Conservation (phyloP, 2,113 vertebrate species). For the Sinocyclocheilus anshuiensis region DNA sequence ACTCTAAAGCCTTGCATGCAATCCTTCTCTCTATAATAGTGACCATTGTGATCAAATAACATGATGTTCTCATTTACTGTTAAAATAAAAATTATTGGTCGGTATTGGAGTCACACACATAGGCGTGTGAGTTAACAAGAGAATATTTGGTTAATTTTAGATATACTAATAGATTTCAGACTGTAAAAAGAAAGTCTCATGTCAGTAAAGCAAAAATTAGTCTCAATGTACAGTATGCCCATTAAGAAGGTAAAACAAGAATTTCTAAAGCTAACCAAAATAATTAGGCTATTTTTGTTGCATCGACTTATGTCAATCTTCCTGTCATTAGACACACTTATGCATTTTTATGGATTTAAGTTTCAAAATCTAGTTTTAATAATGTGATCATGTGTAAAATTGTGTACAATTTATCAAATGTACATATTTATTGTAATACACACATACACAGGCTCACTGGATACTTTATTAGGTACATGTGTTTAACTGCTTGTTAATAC, state of each 20-base stretch:
- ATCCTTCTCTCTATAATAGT: slow-evolving; percentile 8
- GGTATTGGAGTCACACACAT: background rate
- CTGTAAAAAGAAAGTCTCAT: background rate
- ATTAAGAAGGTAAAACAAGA: background rate
- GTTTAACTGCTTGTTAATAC: no score
- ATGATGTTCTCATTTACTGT: background rate
- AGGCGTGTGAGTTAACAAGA: background rate
- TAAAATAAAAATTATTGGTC: background rate
- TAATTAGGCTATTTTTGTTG: background rate
- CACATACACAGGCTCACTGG: no score
- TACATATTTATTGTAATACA: no score
- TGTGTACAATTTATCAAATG: no score
- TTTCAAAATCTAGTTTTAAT: no score
- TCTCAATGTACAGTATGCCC: background rate
- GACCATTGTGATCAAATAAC: background rate
- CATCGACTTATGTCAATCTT: background rate
- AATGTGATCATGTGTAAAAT: no score
- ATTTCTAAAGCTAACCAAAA: background rate
- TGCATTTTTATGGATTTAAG: background rate
- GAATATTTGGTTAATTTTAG: background rate
- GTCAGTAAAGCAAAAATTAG: background rate
- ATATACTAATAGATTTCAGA: background rate
- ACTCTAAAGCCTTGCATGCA: background rate
- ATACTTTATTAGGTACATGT: no score
- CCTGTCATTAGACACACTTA: background rate